Evolutionary conservation across 2,113 vertebrate genomes (phyloP).

Genomic region (Bettongia penicillata): DNA sequence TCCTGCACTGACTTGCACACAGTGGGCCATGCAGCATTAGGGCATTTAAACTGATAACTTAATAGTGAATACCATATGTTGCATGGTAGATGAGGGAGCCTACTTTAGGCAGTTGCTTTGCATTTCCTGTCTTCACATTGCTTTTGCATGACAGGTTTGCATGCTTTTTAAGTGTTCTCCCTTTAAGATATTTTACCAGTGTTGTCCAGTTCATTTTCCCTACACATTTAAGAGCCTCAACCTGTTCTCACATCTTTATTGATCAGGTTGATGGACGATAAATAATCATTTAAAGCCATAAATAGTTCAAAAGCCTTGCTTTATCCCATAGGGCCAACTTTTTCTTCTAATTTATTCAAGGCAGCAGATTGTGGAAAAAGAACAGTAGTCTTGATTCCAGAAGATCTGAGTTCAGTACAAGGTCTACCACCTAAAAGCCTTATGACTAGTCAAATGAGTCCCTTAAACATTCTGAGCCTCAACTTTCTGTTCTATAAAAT

Average conservation of each 20-base stretch:
- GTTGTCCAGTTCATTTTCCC: neutral
- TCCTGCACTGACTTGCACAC: slow-evolving; percentile 33
- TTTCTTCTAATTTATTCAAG: neutral
- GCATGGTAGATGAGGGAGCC: neutral
- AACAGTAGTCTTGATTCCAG: neutral
- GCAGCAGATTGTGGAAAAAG: neutral
- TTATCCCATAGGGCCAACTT: neutral
- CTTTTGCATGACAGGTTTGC: neutral
- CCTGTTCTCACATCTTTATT: neutral
- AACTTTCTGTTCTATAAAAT: neutral
- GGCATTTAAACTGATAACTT: neutral
- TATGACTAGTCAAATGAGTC: neutral
- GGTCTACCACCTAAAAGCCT: neutral
- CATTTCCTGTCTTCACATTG: neutral
- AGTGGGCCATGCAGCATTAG: neutral
- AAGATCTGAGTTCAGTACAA: neutral
- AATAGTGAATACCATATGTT: neutral
- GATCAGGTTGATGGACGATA: neutral
- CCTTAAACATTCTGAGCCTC: neutral
- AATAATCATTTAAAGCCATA: neutral
- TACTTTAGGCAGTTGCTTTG: neutral
- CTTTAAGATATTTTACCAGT: neutral
- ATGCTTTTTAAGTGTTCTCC: neutral
- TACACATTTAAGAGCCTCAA: neutral
- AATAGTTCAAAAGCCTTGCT: neutral